A percentile compares a stretch with the other conserved stretches of the same genome.
Evolutionary conservation across 2,113 vertebrate species (phyloP).

Genomic region (Butastur rufipennis): DNA sequence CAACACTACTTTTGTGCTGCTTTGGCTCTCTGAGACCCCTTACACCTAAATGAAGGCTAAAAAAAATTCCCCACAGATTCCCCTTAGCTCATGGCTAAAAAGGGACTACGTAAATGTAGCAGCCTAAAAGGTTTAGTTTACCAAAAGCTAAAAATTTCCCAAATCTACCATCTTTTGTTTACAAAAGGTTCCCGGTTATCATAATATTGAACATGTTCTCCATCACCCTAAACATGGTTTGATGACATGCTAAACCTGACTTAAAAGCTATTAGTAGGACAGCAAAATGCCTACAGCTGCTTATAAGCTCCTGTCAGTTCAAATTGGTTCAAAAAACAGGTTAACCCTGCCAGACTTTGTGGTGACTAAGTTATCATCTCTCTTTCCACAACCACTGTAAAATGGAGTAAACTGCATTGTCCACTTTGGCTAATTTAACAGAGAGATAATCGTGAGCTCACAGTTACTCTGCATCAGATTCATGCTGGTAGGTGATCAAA

Average conservation of each 20-base stretch:
- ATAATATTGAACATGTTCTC: not conserved
- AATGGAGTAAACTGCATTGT: not conserved
- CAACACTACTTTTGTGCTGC: not conserved
- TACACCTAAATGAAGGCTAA: not conserved
- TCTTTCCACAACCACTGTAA: not conserved
- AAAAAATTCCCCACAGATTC: not conserved
- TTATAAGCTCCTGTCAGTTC: not conserved
- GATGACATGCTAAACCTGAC: not conserved
- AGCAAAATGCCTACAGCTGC: not conserved
- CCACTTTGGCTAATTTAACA: not conserved
- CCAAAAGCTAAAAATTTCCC: not conserved
- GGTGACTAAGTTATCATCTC: not conserved
- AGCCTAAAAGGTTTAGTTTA: not conserved
- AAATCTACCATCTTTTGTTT: not conserved
- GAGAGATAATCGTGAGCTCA: not conserved
- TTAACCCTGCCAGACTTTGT: not conserved
- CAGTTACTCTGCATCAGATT: not conserved
- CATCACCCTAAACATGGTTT: not conserved
- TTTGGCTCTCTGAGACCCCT: not conserved
- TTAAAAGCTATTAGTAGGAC: not conserved
- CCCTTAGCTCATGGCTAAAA: not conserved
- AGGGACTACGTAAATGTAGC: not conserved
- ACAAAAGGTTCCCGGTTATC: fast-evolving
- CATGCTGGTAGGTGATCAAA: not conserved
- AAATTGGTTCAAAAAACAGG: not conserved